Evolutionary conservation across 1,140 invertebrate genomes (phyloP).

Genomic region (Ips typographus): DNA sequence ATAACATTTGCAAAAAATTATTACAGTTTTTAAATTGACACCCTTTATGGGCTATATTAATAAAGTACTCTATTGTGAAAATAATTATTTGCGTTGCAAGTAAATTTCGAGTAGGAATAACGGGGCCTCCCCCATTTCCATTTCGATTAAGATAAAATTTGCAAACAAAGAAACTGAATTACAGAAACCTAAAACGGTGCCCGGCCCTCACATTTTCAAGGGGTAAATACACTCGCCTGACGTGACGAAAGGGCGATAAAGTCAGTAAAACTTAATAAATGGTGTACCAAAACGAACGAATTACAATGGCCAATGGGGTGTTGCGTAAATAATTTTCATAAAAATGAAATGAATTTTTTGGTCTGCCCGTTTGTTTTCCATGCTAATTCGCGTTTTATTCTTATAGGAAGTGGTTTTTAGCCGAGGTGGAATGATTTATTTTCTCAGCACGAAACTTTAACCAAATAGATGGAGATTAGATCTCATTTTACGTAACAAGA

Average conservation of each 20-base stretch:
- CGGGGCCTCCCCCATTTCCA: constrained; percentile 8
- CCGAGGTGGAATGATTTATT: constrained; percentile 15
- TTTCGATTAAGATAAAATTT: constrained; percentile 22
- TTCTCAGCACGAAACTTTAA: constrained; percentile 1
- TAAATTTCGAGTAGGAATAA: too few species aligned
- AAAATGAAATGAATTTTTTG: constrained; percentile 12
- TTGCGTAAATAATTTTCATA: constrained; percentile 10
- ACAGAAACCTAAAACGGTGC: constrained; percentile 8
- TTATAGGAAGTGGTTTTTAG: constrained; percentile 14
- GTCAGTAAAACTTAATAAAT: constrained; percentile 26
- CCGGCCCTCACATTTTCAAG: constrained; percentile 11
- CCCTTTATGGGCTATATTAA: too few species aligned
- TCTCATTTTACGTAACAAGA: background rate
- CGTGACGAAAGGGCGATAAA: constrained; percentile 27
- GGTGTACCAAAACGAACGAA: constrained; percentile 12
- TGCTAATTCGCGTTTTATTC: constrained; percentile 20
- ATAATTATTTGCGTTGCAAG: too few species aligned
- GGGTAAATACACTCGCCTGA: constrained; percentile 16
- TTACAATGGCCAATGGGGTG: constrained; percentile 11
- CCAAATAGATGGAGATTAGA: constrained; percentile 12
- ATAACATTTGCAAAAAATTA: too few species aligned
- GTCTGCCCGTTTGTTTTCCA: background rate
- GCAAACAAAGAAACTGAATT: constrained; percentile 23
- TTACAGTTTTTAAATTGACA: too few species aligned
- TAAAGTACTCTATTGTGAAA: too few species aligned